phyloP scores from a whole-genome alignment of 2,888 invertebrate species.

The Barypeithes pellucidus region DNA sequence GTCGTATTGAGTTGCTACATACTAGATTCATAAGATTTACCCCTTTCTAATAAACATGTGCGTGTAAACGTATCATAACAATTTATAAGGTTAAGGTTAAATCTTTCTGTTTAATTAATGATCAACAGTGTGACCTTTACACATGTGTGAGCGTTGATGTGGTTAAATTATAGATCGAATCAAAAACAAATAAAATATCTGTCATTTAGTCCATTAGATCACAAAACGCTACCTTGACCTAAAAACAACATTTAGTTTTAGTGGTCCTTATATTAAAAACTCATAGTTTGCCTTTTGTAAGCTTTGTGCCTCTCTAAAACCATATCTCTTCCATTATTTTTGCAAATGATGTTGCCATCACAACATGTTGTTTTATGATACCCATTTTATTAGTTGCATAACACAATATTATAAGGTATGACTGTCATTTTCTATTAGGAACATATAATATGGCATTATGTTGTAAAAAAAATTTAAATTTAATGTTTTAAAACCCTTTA shows the following conservation, averaged over 20 bases:
- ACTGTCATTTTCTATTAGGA: background rate
- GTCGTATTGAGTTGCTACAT: too few relatives aligned
- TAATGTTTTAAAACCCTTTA: too few relatives aligned
- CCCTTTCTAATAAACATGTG: too few relatives aligned
- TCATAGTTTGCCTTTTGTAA: background rate
- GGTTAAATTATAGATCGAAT: background rate
- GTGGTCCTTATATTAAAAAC: background rate
- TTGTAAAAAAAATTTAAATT: too few relatives aligned
- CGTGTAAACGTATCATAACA: background rate
- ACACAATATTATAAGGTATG: background rate
- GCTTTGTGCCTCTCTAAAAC: too few relatives aligned
- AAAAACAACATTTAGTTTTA: background rate
- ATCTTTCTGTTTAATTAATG: background rate
- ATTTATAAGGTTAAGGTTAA: slow-evolving; percentile 12
- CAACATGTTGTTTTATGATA: background rate
- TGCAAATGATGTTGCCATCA: too few relatives aligned
- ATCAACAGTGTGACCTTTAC: background rate
- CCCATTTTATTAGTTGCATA: background rate
- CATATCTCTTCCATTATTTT: too few relatives aligned
- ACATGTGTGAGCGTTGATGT: background rate
- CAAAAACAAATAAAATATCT: background rate
- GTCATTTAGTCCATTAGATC: background rate
- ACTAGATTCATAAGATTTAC: too few relatives aligned
- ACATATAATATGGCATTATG: too few relatives aligned
- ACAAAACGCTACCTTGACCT: background rate